phyloP scores from a whole-genome alignment of 2,797 vertebrate genomes.

The Enteromius fasciolatus region DNA sequence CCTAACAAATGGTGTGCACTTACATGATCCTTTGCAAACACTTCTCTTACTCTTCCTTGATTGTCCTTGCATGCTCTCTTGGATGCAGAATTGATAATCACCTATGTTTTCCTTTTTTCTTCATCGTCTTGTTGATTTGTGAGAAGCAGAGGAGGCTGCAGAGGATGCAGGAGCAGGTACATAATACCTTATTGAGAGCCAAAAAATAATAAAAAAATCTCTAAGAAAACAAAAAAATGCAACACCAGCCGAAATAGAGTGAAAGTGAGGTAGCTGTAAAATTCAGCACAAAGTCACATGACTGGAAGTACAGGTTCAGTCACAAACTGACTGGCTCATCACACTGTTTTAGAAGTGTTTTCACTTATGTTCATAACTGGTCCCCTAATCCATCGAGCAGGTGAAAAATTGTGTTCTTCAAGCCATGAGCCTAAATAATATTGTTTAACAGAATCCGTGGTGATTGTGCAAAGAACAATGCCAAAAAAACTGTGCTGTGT shows the following conservation, averaged over 20 bases:
- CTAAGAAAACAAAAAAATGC: background rate
- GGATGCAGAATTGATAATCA: background rate
- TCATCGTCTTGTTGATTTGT: background rate
- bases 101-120: background rate
- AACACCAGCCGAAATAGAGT: background rate
- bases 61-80: background rate
- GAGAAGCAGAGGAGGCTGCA: conserved; percentile 50
- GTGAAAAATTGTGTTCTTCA: background rate
- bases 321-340: background rate
- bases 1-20: conserved; percentile 11
- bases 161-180: conserved; percentile 56
- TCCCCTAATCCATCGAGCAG: background rate
- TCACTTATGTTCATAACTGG: background rate
- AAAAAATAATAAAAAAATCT: background rate
- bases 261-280: background rate
- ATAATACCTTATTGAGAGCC: background rate
- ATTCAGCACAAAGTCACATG: background rate
- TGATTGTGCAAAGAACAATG: no score
- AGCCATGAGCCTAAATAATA: background rate
- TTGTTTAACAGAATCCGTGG: background rate
- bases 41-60: background rate
- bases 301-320: no score
- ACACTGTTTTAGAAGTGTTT: background rate
- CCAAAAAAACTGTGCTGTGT: no score
- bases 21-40: conserved; percentile 16